Percentiles rank a stretch among this genome's conserved stretches.
phyloP scores from a whole-genome alignment of 2,797 vertebrate species.

The Syncerus caffer region DNA sequence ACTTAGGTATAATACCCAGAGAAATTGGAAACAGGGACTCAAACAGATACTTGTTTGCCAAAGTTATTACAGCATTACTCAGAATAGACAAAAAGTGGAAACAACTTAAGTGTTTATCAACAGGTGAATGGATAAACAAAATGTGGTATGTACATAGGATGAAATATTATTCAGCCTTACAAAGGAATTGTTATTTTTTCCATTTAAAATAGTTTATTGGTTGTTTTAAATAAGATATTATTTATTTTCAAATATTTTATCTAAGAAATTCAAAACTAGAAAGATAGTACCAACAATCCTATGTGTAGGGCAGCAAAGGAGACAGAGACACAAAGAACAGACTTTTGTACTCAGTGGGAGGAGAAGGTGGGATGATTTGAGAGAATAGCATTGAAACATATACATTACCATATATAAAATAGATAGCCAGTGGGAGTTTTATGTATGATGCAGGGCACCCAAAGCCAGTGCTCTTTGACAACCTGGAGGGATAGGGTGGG shows the following conservation, averaged over 20 bases:
- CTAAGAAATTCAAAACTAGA: background rate
- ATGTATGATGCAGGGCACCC: background rate
- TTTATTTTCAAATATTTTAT: background rate
- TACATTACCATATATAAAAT: background rate
- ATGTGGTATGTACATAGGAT: background rate
- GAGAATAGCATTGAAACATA: background rate
- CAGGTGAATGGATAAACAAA: background rate
- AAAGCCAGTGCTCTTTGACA: background rate
- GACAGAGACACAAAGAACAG: background rate
- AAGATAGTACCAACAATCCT: fast-evolving
- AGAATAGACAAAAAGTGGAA: background rate
- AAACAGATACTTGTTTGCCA: background rate
- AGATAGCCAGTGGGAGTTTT: background rate
- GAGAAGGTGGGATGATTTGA: background rate
- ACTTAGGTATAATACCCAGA: background rate
- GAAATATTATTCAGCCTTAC: background rate
- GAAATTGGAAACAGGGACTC: background rate
- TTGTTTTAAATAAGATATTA: background rate
- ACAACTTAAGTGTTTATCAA: background rate
- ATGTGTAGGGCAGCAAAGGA: background rate
- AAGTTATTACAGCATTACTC: background rate
- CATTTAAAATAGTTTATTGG: background rate
- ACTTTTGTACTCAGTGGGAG: background rate
- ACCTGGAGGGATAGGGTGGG: background rate
- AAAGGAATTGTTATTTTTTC: background rate